Base-by-base conservation (phyloP, 2,113 vertebrate genomes). In the Chauna torquata region DNA sequence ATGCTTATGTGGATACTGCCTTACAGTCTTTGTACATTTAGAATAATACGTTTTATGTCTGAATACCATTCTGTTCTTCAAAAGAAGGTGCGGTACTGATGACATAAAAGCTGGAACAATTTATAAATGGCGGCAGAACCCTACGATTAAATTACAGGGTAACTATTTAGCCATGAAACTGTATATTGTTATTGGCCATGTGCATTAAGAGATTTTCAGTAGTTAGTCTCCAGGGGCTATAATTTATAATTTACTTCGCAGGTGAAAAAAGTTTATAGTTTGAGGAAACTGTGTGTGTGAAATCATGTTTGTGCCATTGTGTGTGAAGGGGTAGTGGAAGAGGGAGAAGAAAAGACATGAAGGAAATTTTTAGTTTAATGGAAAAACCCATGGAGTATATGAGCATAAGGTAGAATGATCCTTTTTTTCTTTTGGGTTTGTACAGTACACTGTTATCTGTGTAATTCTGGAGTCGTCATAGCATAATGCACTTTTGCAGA, bases 121-220 rank as follows among this genome's bases (percentile, higher is more conserved):
- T 91, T 86, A 45, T 78, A 62, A 22, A 52, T 80, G 88, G 86
- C 69, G 72, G 78, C 81, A 36, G 84, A 88, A 64, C 55, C 45
- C 57, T 42, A 25, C 86, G 94, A 95, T 96, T 93, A 93, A 96
- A 95, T 84, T 68, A 89, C 90, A 88, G 86, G 64, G 57, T 91
- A 79, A 66, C 71, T 68, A 30, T 86, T 82, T 70, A 88, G 72
- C 79, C 85, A 47, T 50, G 88, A 94, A 95, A 94, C 65, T 69
- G 54, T 40, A 50, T 64, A 78, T 74, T 82, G 81, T 69, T 86
- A 75, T 83, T 93, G 68, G 84, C 79, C 57, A 61, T 42, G 68
- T 88, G 62, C 4, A 13, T 72, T 90, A 92, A 90, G 84, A 94
- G 88, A 88, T 18, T 55, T 72, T 24, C 79, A 42, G 74, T 58